Evolutionary conservation across 2,888 invertebrate genomes (phyloP), one percentile per base, ranked within the genome.

Genomic region (Acleris emargana): DNA sequence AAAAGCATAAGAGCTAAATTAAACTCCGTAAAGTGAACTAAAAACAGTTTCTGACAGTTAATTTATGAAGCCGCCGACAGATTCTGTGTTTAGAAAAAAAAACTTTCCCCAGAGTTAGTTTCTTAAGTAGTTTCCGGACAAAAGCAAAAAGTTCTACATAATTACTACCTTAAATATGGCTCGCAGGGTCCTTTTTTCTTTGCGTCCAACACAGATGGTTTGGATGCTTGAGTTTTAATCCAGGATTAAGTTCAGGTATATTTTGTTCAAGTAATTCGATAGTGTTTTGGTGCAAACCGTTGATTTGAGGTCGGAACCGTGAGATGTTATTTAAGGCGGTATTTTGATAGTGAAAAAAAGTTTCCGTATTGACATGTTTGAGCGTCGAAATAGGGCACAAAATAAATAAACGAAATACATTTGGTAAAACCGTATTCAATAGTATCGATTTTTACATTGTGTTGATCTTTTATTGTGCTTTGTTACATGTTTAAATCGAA

Each of bases 21-120:
- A 18, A 22, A 49, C 5, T 49, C 7, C 7, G 28, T 25, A 16
- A 53, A 25, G 22, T 50, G 20, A 54, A 61, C 53, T 54, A 64
- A 60, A 59, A 60, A 64, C 53, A 55, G 59, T 64, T 60, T 18
- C 64, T 60, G 59, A 43, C 59, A 55, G 64, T 60, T 64, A 64
- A 64, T 64, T 64, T 64, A 64, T 64, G 64, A 64, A 64, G 54
- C 59, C 43, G 58, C 64, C 64, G 64, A 64, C 64, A 50, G 59
- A 55, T 64, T 50, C 57, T 32, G 62, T 62, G 62, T 57, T 57
- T 59, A 64, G 64, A 59, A 64, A 64, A 57, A 61, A 64, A 64
- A 64, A 59, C 13, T 32, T 50, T 28, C 43, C 49, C 28, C 58
- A 18, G 52, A 53, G 58, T 50, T 47, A 58, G 58, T 63, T 63